Evolutionary conservation across 2,113 vertebrate species (phyloP).

Genomic region (Elephantulus edwardii): DNA sequence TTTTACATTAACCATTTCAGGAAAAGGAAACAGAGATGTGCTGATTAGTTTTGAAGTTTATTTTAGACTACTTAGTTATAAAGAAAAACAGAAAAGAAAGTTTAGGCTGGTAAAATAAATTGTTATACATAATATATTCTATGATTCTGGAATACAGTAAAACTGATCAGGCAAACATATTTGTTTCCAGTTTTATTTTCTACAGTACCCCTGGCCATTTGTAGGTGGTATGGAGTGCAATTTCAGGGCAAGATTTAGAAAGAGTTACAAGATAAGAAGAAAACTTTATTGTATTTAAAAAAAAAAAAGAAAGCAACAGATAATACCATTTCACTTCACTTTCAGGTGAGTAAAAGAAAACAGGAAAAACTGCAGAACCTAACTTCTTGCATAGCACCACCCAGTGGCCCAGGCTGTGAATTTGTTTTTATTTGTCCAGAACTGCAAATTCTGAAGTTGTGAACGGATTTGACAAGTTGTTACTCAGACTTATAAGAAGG

Average conservation of each 20-base stretch:
- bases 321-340: fast-evolving
- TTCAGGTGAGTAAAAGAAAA: not conserved
- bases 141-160: not conserved
- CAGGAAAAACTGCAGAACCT: not conserved
- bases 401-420: conserved; percentile 67
- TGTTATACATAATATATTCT: not conserved
- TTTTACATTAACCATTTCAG: conserved; percentile 28
- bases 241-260: conserved; percentile 25
- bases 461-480: conserved; percentile 72
- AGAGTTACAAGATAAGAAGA: conserved; percentile 7
- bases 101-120: conserved; percentile 26
- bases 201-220: not conserved
- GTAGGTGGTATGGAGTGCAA: not conserved
- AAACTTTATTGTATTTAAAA: not conserved
- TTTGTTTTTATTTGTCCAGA: conserved; percentile 36
- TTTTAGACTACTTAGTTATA: conserved; percentile 21
- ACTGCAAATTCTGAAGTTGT: conserved; percentile 58
- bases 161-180: not conserved
- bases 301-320: not conserved
- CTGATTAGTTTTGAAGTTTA: conserved; percentile 18
- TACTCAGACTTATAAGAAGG: conserved; percentile 68
- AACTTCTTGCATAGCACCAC: conserved; percentile 78
- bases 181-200: conserved; percentile 34
- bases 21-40: conserved; percentile 23
- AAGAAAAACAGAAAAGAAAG: conserved; percentile 22